These are phyloP conservation scores for Porites divaricata DNA, from an alignment of 92 coral and sea anemone species.

Conservation along the genomic window DNA sequence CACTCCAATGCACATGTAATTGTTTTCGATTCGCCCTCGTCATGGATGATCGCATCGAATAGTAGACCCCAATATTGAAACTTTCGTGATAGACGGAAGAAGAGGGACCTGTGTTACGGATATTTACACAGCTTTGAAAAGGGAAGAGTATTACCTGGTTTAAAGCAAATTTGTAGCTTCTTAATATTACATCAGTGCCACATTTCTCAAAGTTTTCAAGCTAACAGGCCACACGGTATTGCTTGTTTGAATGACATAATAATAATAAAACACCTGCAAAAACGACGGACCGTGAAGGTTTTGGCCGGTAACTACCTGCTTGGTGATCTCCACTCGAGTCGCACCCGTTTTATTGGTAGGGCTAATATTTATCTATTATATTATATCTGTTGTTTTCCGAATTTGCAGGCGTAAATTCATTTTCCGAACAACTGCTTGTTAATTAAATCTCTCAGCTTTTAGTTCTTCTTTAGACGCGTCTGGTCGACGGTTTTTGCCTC, in stretches of 20 bases:
- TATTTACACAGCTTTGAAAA: background rate
- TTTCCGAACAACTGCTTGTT: no score
- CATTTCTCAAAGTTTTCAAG: slow-evolving; percentile 11
- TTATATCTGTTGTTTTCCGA: background rate
- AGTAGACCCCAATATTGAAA: background rate
- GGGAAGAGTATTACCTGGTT: no score
- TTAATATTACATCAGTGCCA: slow-evolving; percentile 33
- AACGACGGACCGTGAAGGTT: slow-evolving; percentile 17
- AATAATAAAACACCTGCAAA: slow-evolving; percentile 49
- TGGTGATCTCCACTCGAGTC: background rate
- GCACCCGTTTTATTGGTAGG: background rate
- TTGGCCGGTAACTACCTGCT: slow-evolving; percentile 35
- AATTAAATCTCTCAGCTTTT: background rate
- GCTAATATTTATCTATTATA: slow-evolving; percentile 2
- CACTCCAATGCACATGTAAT: background rate
- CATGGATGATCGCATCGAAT: slow-evolving; percentile 20
- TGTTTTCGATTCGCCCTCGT: background rate
- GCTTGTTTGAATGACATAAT: slow-evolving; percentile 46
- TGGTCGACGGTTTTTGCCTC: slow-evolving; percentile 20
- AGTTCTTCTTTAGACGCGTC: background rate
- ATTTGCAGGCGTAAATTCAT: no score
- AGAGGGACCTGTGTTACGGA: background rate
- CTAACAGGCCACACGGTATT: slow-evolving; percentile 12
- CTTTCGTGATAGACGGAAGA: no score
- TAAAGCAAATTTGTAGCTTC: background rate